Percentiles rank a stretch among this genome's conserved stretches.
phyloP scores from a whole-genome alignment of 2,797 vertebrate genomes.

The Bradypodion ventrale region DNA sequence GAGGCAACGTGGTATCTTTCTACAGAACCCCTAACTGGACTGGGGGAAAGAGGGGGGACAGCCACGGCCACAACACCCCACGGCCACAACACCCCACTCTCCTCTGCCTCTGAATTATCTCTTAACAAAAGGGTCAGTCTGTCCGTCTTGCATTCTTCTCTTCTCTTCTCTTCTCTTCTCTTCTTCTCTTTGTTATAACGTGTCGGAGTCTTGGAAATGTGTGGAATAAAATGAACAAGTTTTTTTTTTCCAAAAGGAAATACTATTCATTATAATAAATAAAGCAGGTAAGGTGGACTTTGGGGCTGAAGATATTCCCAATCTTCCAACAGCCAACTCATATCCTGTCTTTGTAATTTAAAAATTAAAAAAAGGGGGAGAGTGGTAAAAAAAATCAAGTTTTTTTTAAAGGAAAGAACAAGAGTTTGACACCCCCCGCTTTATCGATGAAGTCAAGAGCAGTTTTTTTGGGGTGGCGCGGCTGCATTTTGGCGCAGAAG shows the following conservation, averaged over 20 bases:
- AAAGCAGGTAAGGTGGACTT: background rate
- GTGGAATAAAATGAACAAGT: conserved; percentile 72
- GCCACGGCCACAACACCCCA: too few relatives aligned
- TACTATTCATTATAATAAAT: conserved; percentile 3
- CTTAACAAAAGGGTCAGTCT: conserved; percentile 49
- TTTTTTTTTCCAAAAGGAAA: background rate
- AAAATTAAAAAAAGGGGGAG: background rate
- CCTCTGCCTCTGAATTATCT: conserved; percentile 15
- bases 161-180: background rate
- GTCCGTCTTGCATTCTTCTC: conserved; percentile 3
- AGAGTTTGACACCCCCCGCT: background rate
- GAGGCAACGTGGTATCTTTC: background rate
- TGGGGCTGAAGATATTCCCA: background rate
- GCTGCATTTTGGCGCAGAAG: background rate
- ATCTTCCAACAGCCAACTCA: background rate
- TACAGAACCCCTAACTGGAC: background rate
- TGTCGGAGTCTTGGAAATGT: conserved; percentile 74
- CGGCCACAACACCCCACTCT: background rate
- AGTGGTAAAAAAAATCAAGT: background rate
- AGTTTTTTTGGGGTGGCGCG: background rate
- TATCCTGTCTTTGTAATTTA: conserved; percentile 20
- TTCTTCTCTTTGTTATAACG: conserved; percentile 66
- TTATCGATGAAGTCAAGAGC: background rate
- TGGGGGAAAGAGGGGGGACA: background rate
- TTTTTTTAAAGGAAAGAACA: background rate